These are phyloP conservation scores for Biston betularia DNA, from an alignment of 2,888 invertebrate species.

Conservation along the genomic window DNA sequence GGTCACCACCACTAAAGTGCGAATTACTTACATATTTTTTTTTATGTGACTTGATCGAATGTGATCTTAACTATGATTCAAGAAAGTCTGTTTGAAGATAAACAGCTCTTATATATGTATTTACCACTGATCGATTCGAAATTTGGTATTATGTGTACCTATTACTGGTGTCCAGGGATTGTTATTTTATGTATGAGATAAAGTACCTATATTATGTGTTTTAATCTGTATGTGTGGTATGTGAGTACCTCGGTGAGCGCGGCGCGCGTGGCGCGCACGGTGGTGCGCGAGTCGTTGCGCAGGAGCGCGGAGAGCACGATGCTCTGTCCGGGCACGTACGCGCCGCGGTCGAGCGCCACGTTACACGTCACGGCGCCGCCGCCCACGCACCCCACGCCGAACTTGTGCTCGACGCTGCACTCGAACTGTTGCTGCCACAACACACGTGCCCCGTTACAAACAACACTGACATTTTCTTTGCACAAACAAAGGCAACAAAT, in stretches of 20 bases:
- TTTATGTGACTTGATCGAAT: too few relatives aligned
- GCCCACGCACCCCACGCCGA: constrained; percentile 95
- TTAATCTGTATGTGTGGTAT: neutral
- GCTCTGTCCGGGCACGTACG: constrained; percentile 97
- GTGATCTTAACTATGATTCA: too few relatives aligned
- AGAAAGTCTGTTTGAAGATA: too few relatives aligned
- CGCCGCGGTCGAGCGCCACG: constrained; percentile 95
- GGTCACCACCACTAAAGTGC: too few relatives aligned
- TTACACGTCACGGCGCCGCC: constrained; percentile 95
- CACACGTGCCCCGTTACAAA: neutral
- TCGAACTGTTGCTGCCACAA: constrained; percentile 82
- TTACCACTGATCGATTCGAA: too few relatives aligned
- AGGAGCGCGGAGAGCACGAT: constrained; percentile 94
- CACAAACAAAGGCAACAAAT: neutral
- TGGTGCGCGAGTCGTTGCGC: constrained; percentile 93
- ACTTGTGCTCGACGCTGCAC: constrained; percentile 95
- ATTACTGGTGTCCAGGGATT: too few relatives aligned
- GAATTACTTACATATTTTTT: too few relatives aligned
- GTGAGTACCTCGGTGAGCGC: constrained; percentile 86
- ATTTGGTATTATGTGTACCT: too few relatives aligned
- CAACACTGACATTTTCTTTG: neutral
- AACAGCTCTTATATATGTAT: too few relatives aligned
- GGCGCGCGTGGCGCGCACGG: constrained; percentile 94
- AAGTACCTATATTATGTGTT: too few relatives aligned
- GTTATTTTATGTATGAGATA: too few relatives aligned